Percentiles rank a stretch among this genome's conserved stretches.
Evolutionary conservation across 2,797 vertebrate genomes (phyloP).

Genomic region (Momotus momota): DNA sequence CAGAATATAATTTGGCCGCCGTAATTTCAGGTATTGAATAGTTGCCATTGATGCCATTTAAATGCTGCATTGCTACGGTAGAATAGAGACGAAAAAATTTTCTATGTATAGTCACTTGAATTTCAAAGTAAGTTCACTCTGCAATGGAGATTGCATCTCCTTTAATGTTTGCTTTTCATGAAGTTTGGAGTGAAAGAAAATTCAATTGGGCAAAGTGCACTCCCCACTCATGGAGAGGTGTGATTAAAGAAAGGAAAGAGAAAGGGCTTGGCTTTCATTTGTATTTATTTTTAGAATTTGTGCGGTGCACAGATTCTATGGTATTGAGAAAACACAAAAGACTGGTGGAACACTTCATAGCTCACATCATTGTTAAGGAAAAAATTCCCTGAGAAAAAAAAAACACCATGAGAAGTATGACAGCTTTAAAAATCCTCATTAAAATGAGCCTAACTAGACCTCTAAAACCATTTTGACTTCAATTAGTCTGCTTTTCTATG

Average conservation of each 20-base stretch:
- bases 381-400: neutral
- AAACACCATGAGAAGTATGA: neutral
- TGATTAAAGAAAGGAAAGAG: constrained; percentile 10
- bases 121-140: constrained; percentile 4
- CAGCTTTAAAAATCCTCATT: constrained; percentile 52
- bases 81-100: neutral
- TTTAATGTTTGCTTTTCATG: constrained; percentile 15
- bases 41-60: constrained; percentile 22
- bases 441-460: constrained; percentile 47
- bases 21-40: constrained; percentile 1
- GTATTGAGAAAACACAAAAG: constrained; percentile 30
- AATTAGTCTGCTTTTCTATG: constrained; percentile 18
- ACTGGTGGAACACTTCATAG: neutral
- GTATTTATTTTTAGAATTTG: constrained; percentile 47
- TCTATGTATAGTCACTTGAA: neutral
- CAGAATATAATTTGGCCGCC: neutral
- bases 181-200: constrained; percentile 10
- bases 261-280: constrained; percentile 21
- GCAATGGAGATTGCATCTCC: constrained; percentile 4
- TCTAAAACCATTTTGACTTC: constrained; percentile 32
- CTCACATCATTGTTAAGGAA: neutral
- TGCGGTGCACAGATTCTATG: neutral
- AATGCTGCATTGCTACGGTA: neutral
- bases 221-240: neutral
- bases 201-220: neutral